Conservation (phyloP, 2,113 vertebrate genomes). For the Hydrochoerus hydrochaeris region DNA sequence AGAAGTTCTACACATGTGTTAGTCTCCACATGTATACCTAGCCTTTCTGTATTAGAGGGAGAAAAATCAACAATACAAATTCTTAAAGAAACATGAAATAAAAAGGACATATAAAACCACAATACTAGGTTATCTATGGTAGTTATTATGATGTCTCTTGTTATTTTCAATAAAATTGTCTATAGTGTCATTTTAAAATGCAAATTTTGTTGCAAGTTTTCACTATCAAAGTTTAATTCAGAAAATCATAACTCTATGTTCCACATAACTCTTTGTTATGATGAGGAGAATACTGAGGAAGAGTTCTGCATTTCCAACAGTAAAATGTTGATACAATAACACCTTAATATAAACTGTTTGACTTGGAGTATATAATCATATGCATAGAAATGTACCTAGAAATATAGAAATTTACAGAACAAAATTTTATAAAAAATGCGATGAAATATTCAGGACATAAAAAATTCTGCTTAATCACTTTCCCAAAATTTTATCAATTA, state of each 20-base stretch:
- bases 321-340: neutral
- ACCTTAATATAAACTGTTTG: neutral
- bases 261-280: neutral
- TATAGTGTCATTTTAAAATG: neutral
- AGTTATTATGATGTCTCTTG: too few relatives aligned
- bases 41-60: too few relatives aligned
- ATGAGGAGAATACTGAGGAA: neutral
- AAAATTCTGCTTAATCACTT: neutral
- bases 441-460: neutral
- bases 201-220: neutral
- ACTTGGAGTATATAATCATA: neutral
- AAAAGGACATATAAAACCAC: too few relatives aligned
- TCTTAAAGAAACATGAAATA: too few relatives aligned
- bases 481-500: neutral
- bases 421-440: neutral
- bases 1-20: too few relatives aligned
- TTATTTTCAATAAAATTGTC: too few relatives aligned
- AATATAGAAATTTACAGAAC: neutral
- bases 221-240: neutral
- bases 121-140: too few relatives aligned
- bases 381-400: neutral
- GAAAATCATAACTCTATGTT: neutral
- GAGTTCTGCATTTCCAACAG: neutral
- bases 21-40: too few relatives aligned
- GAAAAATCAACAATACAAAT: too few relatives aligned